Evolutionary conservation across 53 echinoderm and acorn worm genomes (phyloP).

Genomic region (Actinopyga echinites): DNA sequence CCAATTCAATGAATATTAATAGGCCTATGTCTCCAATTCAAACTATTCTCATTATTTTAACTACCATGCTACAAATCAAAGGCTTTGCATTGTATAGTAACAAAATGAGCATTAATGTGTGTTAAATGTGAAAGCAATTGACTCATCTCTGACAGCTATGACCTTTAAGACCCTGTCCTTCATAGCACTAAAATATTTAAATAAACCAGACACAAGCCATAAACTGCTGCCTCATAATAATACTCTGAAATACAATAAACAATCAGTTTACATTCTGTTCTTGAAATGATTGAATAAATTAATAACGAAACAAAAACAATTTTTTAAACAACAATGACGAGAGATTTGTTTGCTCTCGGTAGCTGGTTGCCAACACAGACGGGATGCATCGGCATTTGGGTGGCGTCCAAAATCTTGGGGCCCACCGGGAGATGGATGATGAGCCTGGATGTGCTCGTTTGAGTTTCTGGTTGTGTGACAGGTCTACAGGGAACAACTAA

Average conservation of each 20-base stretch:
- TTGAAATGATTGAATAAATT: background rate
- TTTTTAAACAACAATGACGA: background rate
- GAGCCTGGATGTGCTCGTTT: background rate
- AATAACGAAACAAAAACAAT: background rate
- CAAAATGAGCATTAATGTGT: too few relatives aligned
- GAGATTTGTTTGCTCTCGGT: background rate
- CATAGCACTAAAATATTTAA: background rate
- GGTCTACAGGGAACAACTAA: conserved; percentile 33
- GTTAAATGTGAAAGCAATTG: too few relatives aligned
- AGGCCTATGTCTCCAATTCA: too few relatives aligned
- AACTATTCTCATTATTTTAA: too few relatives aligned
- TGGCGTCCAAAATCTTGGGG: conserved; percentile 1
- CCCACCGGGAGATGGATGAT: background rate
- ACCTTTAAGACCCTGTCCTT: too few relatives aligned
- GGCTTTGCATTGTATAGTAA: too few relatives aligned
- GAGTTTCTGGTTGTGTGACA: conserved; percentile 10
- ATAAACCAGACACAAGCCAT: background rate
- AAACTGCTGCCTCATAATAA: background rate
- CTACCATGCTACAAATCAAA: too few relatives aligned
- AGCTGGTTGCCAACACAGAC: conserved; percentile 12
- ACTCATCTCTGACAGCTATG: too few relatives aligned
- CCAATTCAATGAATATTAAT: too few relatives aligned
- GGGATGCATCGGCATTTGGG: conserved; percentile 9
- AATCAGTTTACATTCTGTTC: background rate
- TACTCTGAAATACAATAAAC: background rate